Base-by-base conservation (phyloP, 2,113 vertebrate genomes). In the Gracilinanus agilis region DNA sequence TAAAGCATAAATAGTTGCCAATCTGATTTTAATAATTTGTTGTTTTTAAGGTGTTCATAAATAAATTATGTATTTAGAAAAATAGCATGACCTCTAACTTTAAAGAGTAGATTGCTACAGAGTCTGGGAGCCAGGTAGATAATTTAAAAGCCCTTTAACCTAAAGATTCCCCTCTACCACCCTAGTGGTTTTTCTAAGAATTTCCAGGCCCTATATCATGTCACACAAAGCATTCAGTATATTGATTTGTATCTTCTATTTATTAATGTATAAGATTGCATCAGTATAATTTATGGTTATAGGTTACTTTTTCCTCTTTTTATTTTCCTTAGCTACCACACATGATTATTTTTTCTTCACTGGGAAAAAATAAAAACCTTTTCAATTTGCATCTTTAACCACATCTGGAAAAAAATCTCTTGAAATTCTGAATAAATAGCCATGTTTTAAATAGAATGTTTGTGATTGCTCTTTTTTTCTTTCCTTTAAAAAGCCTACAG, bases 341-440 rank as follows among this genome's bases (percentile, higher is more conserved):
- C 92, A 67, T 94, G 34, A 19, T 91, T 0, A 49, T 95, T 40
- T 83, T 83, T 67, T 67, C 61, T 67, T 40, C 19, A 83, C n/a
- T 40, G 6, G 49, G 49, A 49, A 49, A 49, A 40, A 83, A 83
- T n/a, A 83, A 40, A 21, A n/a, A 40, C 67, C 4, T 23, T 19
- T 83, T 83, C 67, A 40, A 83, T 40, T 83, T 83, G 67, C n/a
- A 83, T 40, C 16, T 83, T 7, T 83, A 67, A 25, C 89, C 94
- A 95, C 83, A 67, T 91, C 67, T 56, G 49, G 1, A 11, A 9
- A 49, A n/a, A 21, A 97, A 96, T 95, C 94, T 96, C 34, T 56
- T 91, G 19, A 54, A 55, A 49, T 44, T 83, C 88, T 83, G n/a
- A 54, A n/a, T 88, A 90, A 90, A 91, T 44, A 95, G 83, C 24